Base-by-base conservation (phyloP, 1,140 invertebrate genomes). In the Bursaphelenchus mucronatus region DNA sequence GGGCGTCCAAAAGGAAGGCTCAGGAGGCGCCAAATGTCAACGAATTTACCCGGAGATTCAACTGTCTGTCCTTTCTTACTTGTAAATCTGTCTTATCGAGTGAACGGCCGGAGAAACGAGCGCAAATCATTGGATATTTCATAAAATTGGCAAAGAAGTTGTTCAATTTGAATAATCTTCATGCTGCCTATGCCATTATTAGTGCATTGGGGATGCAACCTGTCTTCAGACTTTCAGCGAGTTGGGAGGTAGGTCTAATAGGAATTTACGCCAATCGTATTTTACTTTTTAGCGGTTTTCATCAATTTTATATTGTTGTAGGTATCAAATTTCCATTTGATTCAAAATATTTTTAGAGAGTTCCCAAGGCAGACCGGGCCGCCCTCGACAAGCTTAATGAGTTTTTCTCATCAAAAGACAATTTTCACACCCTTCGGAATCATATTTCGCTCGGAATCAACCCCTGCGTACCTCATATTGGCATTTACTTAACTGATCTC, bases 131-230 rank as follows among this genome's bases (percentile, higher is more conserved):
- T 44, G 19, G 40, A 30, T 59, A 46, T 39, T 59, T 59, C 40
- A 59, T 59, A 30, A 59, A 59, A 59, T 50, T 59, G 57, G 57
- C 57, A 8, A 59, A 59, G 57, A 59, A 59, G 30, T 39, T 59
- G 19, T 59, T 44, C 41, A 39, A 59, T 15, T 39, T 59, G 40
- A 59, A 59, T 44, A 59, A 59, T 50, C 57, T 59, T 11, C 57
- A 59, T 39, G 15, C 44, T 4, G 45, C 57, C 11, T 59, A 19
- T n/a, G 57, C 57, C 15, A 39, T 59, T n/a, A 59, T 59, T 5
- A 15, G 13, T 13, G 57, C 57, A n/a, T 39, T 59, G 40, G 40
- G 11, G 0, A 59, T 44, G 13, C 57, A 59, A 50, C 13, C 44
- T 1, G 30, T 59, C 57, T 59, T 59, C 40, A 39, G 57, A 17